These are phyloP conservation scores for Gadus macrocephalus DNA, from an alignment of 2,113 vertebrate genomes.

Conservation along the genomic window DNA sequence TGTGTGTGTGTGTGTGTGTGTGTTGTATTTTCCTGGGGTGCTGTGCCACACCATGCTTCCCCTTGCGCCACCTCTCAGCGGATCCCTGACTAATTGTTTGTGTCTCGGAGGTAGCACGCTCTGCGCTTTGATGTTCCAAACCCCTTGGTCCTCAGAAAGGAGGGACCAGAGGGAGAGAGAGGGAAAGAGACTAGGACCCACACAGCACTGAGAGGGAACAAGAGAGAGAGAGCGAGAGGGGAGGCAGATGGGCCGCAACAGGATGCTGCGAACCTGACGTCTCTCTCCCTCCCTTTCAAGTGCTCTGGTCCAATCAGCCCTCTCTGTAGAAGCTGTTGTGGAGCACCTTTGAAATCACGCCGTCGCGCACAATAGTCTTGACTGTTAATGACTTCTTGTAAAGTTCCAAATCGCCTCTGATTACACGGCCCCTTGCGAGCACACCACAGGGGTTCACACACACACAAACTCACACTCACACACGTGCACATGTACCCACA, in stretches of 20 bases:
- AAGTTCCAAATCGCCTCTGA: conserved; percentile 74
- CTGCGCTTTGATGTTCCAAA: conserved; percentile 78
- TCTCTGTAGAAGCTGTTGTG: conserved; percentile 76
- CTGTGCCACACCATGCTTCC: conserved; percentile 37
- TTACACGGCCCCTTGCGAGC: conserved; percentile 62
- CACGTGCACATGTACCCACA: conserved; percentile 19
- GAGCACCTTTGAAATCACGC: conserved; percentile 78
- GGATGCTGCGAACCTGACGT: conserved; percentile 75
- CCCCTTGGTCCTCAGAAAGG: conserved; percentile 73
- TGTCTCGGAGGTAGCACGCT: conserved; percentile 68
- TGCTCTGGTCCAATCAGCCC: conserved; percentile 77
- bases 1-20: no score
- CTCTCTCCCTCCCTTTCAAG: conserved; percentile 77
- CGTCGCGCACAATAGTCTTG: conserved; percentile 76
- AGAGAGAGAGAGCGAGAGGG: conserved; percentile 14
- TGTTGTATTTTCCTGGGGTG: no score
- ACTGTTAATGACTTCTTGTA: conserved; percentile 79
- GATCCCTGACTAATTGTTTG: conserved; percentile 77
- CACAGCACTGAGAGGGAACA: no score
- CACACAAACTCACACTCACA: conserved; percentile 21
- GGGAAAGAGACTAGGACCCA: conserved; percentile 11
- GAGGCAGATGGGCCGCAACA: conserved; percentile 78
- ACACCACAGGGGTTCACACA: conserved; percentile 28
- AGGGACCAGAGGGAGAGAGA: conserved; percentile 60
- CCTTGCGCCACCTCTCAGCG: conserved; percentile 56